Evolutionary conservation across 2,797 vertebrate species (phyloP).

Genomic region (Oophaga sylvatica): DNA sequence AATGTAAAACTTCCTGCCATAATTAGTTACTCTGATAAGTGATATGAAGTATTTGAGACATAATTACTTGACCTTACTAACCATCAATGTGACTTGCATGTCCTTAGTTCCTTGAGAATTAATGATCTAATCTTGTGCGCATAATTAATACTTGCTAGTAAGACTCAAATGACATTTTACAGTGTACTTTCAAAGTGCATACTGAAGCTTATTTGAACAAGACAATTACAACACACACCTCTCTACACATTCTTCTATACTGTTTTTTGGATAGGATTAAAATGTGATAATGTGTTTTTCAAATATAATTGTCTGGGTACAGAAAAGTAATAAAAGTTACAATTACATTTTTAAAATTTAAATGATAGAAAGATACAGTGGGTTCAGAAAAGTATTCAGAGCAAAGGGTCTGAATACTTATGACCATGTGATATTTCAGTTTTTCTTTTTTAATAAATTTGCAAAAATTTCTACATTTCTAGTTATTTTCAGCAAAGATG

Average conservation of each 20-base stretch:
- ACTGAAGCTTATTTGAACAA: conserved; percentile 22
- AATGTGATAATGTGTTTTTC: neutral
- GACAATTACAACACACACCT: neutral
- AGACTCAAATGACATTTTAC: conserved; percentile 47
- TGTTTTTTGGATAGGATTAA: neutral
- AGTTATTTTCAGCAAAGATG: no score
- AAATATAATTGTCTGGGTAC: neutral
- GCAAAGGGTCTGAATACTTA: no score
- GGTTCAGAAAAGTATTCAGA: no score
- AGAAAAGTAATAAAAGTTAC: neutral
- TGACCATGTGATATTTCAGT: no score
- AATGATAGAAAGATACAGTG: no score
- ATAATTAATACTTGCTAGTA: conserved; percentile 38
- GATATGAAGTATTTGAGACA: conserved; percentile 36
- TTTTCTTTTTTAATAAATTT: no score
- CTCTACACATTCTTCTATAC: neutral
- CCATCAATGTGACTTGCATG: conserved; percentile 25
- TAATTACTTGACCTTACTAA: conserved; percentile 44
- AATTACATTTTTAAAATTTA: no score
- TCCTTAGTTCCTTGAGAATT: conserved; percentile 32
- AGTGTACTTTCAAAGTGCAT: conserved; percentile 27
- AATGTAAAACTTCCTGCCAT: neutral
- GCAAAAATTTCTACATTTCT: no score
- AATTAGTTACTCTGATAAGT: conserved; percentile 25
- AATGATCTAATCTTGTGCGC: conserved; percentile 47